A percentile compares a stretch with the other conserved stretches of the same genome.
Evolutionary conservation across 2,888 invertebrate species (phyloP).

Genomic region (Papilio gigon): DNA sequence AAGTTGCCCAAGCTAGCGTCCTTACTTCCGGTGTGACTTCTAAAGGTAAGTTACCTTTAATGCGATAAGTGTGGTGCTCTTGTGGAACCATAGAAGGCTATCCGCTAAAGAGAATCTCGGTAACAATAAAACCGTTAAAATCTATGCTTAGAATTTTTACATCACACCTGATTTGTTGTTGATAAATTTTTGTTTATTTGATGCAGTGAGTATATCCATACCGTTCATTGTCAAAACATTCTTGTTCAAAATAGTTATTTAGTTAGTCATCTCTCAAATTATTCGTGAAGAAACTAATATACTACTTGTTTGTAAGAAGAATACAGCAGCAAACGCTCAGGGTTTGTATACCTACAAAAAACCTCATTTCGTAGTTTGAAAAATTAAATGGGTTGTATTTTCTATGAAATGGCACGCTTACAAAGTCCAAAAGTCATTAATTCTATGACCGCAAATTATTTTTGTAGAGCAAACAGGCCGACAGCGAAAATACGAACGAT

Average conservation of each 20-base stretch:
- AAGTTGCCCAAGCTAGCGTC: background rate
- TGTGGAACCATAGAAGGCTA: background rate
- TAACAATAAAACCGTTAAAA: constrained; percentile 2
- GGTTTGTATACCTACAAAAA: too few relatives aligned
- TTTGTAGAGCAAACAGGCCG: constrained; percentile 25
- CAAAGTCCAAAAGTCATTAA: constrained; percentile 28
- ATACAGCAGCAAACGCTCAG: too few relatives aligned
- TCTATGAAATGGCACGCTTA: background rate
- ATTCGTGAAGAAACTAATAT: too few relatives aligned
- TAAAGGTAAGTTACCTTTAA: background rate
- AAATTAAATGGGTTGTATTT: background rate
- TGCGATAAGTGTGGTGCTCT: constrained; percentile 6
- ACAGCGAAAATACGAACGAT: constrained; percentile 27
- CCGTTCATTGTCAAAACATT: too few relatives aligned
- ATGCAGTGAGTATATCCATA: too few relatives aligned
- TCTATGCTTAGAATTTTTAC: background rate
- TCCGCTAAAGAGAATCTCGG: background rate
- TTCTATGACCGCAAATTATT: constrained; percentile 34
- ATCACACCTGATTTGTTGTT: background rate
- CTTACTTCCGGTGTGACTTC: background rate
- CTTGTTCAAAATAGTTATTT: too few relatives aligned
- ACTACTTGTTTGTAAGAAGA: too few relatives aligned
- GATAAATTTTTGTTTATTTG: background rate
- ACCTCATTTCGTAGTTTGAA: too few relatives aligned
- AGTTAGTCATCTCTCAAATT: too few relatives aligned